Percentiles rank a stretch among this genome's conserved stretches.
Conservation (phyloP, 1,140 invertebrate genomes). For the Diabrotica undecimpunctata region DNA sequence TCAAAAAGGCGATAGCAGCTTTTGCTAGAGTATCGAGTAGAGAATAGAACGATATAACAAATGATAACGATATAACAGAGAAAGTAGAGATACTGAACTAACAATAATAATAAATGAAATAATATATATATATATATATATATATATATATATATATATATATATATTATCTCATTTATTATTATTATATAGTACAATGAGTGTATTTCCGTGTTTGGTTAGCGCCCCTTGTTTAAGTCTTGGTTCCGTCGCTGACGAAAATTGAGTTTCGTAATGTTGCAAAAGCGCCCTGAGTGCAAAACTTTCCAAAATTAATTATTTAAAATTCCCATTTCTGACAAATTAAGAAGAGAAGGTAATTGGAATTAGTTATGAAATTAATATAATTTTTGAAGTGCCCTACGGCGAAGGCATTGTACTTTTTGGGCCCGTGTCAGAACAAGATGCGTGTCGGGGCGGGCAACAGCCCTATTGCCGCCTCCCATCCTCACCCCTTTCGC, state of each 20-base stretch:
- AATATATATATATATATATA: no score
- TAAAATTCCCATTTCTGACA: constrained; percentile 17
- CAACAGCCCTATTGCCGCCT: constrained; percentile 7
- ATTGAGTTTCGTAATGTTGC: constrained; percentile 14
- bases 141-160: no score
- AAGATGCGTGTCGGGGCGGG: constrained; percentile 23
- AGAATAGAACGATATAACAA: no score
- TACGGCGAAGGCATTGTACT: constrained; percentile 18
- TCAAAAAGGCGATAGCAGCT: no score
- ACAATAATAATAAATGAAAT: no score
- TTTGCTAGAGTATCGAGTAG: no score
- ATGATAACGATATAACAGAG: no score
- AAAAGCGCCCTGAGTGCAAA: constrained; percentile 22
- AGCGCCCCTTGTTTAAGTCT: no score
- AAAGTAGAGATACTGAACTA: no score
- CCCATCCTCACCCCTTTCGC: constrained; percentile 21
- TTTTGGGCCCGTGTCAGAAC: constrained; percentile 30
- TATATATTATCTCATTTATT: no score
- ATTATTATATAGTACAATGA: no score
- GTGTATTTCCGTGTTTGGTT: no score
- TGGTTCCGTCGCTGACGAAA: not conserved
- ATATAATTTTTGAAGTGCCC: constrained; percentile 28
- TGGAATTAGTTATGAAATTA: constrained; percentile 26
- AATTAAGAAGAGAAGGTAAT: constrained; percentile 23
- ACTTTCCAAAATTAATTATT: constrained; percentile 23